Conservation (phyloP, 2,888 invertebrate species). For the Yponomeuta malinellus region DNA sequence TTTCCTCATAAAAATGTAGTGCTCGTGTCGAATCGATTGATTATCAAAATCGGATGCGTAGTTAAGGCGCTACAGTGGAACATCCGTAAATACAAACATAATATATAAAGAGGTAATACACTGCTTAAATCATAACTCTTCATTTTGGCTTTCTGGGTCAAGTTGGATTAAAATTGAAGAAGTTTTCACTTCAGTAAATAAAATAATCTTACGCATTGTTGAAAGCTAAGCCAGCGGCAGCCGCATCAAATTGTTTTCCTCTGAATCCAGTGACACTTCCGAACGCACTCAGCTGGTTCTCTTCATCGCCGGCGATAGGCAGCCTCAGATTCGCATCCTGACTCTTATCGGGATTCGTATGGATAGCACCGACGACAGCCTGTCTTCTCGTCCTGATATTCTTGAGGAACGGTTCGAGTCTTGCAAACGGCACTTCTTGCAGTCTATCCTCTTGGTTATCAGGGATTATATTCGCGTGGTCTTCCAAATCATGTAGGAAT, state of each 20-base stretch:
- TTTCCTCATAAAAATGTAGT: too few species aligned
- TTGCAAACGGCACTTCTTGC: background rate
- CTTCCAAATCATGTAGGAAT: background rate
- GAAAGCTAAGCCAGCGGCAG: constrained; percentile 36
- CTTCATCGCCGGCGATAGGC: constrained; percentile 33
- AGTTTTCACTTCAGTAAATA: too few species aligned
- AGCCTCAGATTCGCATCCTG: constrained; percentile 26
- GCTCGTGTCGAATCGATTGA: too few species aligned
- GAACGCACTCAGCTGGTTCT: constrained; percentile 35
- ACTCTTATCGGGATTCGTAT: constrained; percentile 25
- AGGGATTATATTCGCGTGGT: background rate
- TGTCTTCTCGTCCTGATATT: background rate
- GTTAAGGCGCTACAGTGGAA: too few species aligned
- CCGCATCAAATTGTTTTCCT: constrained; percentile 21
- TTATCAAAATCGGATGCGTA: too few species aligned
- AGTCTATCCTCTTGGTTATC: background rate
- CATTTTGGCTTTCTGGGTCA: too few species aligned
- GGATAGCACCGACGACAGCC: background rate
- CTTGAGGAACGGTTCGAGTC: background rate
- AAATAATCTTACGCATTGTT: constrained; percentile 40
- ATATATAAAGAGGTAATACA: too few species aligned
- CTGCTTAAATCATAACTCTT: too few species aligned
- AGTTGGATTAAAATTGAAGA: too few species aligned
- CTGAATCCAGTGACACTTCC: constrained; percentile 21
- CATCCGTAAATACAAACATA: too few species aligned